These are phyloP conservation scores for Dreissena rostriformis DNA, from an alignment of 1,140 invertebrate genomes.

Conservation along the genomic window DNA sequence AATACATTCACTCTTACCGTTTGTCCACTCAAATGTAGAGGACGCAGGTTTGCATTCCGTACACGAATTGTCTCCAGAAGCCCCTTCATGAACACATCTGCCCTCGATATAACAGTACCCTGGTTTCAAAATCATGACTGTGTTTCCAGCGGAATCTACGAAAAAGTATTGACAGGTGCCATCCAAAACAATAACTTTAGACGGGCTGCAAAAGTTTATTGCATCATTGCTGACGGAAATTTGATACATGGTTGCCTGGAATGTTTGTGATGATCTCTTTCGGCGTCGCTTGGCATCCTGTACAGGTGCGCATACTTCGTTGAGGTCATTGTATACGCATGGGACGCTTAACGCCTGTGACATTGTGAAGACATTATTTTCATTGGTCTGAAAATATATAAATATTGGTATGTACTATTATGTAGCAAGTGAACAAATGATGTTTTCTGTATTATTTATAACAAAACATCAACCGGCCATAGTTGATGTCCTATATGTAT, in stretches of 20 bases:
- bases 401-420: too few relatives aligned
- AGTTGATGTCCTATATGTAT: not conserved
- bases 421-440: too few relatives aligned
- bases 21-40: too few relatives aligned
- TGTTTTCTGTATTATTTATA: not conserved
- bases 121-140: slow-evolving; percentile 1
- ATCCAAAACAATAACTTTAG: slow-evolving; percentile 3
- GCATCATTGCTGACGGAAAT: slow-evolving; percentile 32
- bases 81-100: too few relatives aligned
- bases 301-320: not conserved
- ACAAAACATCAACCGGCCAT: not conserved
- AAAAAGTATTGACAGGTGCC: not conserved
- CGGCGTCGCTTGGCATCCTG: not conserved
- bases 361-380: too few relatives aligned
- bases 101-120: too few relatives aligned
- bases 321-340: slow-evolving; percentile 8
- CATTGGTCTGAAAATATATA: too few relatives aligned
- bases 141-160: not conserved
- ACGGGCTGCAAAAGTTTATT: not conserved
- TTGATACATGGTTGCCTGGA: not conserved
- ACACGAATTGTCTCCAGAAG: too few relatives aligned
- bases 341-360: too few relatives aligned
- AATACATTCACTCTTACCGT: too few relatives aligned
- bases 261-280: not conserved
- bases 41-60: too few relatives aligned